Conservation (phyloP, 2,797 vertebrate species). For the Pelochelys cantorii region DNA sequence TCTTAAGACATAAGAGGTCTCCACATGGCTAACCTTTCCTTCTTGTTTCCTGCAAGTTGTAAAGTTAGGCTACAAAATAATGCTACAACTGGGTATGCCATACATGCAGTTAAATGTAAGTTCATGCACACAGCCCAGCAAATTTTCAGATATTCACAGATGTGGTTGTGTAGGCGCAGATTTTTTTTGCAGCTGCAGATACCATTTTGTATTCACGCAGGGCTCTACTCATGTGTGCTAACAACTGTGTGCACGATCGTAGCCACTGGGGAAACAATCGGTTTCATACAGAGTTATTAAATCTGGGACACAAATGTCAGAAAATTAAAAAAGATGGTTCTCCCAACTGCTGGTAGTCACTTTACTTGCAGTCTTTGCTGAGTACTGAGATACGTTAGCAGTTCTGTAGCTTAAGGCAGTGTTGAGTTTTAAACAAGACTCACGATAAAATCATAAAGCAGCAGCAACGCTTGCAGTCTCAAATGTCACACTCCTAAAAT, state of each 20-base stretch:
- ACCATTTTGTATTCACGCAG: too few relatives aligned
- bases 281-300: constrained; percentile 34
- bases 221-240: background rate
- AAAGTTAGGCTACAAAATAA: background rate
- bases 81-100: background rate
- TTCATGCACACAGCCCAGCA: background rate
- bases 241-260: background rate
- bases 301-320: constrained; percentile 54
- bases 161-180: too few relatives aligned
- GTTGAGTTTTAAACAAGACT: constrained; percentile 43
- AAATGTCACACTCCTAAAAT: constrained; percentile 11
- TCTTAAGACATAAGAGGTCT: constrained; percentile 11
- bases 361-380: constrained; percentile 51
- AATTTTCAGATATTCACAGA: too few relatives aligned
- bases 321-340: constrained; percentile 59
- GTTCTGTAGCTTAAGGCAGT: constrained; percentile 23
- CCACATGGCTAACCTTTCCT: rapidly evolving
- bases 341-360: constrained; percentile 69
- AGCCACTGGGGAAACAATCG: background rate
- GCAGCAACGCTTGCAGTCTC: background rate
- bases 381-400: constrained; percentile 44
- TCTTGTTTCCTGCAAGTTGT: background rate
- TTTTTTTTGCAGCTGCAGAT: too few relatives aligned
- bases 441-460: constrained; percentile 3
- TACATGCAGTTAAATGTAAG: background rate